A percentile compares a stretch with the other conserved stretches of the same genome.
Conservation (phyloP, 2,888 invertebrate species). For the Sphecodes monilicornis region DNA sequence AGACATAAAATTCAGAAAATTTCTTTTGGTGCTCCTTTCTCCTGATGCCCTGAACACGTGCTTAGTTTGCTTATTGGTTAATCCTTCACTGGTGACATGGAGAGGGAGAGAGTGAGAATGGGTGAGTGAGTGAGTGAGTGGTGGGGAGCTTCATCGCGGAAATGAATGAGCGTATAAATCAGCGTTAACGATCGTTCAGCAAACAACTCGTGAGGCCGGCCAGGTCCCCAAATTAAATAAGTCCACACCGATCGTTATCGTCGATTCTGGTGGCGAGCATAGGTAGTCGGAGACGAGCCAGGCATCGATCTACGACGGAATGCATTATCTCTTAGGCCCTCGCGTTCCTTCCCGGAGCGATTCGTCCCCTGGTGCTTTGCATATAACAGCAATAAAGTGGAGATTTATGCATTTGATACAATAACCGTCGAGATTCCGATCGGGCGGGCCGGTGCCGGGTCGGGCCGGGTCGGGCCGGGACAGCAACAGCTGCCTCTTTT, state of each 20-base stretch:
- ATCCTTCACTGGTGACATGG: no score
- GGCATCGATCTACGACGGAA: constrained; percentile 60
- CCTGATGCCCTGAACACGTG: no score
- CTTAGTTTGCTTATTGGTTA: no score
- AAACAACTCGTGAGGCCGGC: constrained; percentile 62
- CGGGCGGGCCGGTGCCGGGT: constrained; percentile 36
- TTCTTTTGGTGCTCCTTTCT: no score
- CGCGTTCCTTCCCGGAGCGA: constrained; percentile 44
- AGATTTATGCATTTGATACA: constrained; percentile 76
- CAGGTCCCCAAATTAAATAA: constrained; percentile 72
- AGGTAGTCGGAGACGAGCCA: constrained; percentile 6
- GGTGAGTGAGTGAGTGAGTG: no score
- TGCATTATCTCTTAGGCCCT: constrained; percentile 62
- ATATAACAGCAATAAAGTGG: constrained; percentile 76
- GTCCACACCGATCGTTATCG: constrained; percentile 69
- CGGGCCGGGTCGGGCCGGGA: constrained; percentile 26
- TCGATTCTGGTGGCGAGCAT: constrained; percentile 4
- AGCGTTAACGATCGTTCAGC: constrained; percentile 74
- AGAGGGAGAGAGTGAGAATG: background rate
- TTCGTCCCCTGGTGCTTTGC: constrained; percentile 70
- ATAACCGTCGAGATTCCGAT: constrained; percentile 67
- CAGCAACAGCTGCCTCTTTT: constrained; percentile 57
- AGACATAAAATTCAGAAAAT: no score
- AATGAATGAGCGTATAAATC: constrained; percentile 76
- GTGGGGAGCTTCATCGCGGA: constrained; percentile 65